Percentiles rank a stretch among this genome's conserved stretches.
These are phyloP conservation scores for Crepidodera aurea DNA, from an alignment of 2,888 invertebrate genomes.

Conservation along the genomic window DNA sequence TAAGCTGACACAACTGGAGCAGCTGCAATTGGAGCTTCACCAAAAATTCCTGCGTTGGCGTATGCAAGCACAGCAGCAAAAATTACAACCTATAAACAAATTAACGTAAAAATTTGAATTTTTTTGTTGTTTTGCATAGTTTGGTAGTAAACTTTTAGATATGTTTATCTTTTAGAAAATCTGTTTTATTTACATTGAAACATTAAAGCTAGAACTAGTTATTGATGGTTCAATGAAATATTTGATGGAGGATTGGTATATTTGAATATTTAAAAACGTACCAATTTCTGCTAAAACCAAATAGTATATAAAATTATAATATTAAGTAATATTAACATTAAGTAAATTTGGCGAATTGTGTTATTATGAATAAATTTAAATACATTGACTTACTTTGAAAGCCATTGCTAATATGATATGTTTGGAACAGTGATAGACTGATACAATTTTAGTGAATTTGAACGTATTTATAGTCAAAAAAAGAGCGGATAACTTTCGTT, in stretches of 20 bases:
- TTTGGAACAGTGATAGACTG: conserved; percentile 46
- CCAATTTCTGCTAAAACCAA: too few relatives aligned
- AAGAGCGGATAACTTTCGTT: conserved; percentile 56
- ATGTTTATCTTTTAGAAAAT: too few relatives aligned
- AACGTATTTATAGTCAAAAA: conserved; percentile 35
- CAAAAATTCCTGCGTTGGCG: conserved; percentile 68
- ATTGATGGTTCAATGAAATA: too few relatives aligned
- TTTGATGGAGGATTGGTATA: too few relatives aligned
- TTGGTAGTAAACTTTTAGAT: too few relatives aligned
- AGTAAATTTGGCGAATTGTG: too few relatives aligned
- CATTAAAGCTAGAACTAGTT: too few relatives aligned
- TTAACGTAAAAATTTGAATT: not conserved
- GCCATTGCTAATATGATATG: conserved; percentile 46
- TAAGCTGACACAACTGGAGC: conserved; percentile 57
- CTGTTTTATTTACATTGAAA: too few relatives aligned
- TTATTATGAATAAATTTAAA: conserved; percentile 4
- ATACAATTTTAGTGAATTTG: conserved; percentile 44
- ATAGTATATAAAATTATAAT: too few relatives aligned
- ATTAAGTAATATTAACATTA: too few relatives aligned
- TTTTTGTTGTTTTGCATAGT: too few relatives aligned
- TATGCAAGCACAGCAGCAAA: conserved; percentile 68
- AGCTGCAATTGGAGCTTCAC: conserved; percentile 48
- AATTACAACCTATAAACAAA: conserved; percentile 56
- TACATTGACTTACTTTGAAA: conserved; percentile 49
- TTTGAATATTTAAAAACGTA: too few relatives aligned